These are phyloP conservation scores for Apodemia hepburni DNA, from an alignment of 2,888 invertebrate genomes.

Conservation along the genomic window DNA sequence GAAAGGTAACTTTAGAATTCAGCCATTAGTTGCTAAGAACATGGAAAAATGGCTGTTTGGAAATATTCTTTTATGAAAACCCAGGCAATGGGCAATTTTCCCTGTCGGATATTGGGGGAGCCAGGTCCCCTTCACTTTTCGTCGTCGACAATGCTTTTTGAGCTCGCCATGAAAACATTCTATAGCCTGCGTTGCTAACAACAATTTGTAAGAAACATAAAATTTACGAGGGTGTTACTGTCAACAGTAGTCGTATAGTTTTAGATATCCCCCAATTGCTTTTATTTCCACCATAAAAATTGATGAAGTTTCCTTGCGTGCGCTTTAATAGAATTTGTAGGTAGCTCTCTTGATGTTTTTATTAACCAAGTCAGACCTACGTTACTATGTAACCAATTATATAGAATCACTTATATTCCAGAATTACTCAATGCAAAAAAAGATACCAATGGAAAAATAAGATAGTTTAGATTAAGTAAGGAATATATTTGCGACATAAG, in stretches of 20 bases:
- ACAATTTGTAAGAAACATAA: slow-evolving; percentile 24
- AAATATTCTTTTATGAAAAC: slow-evolving; percentile 29
- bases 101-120: slow-evolving; percentile 50
- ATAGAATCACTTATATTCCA: too few relatives aligned
- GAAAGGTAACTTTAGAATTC: slow-evolving; percentile 21
- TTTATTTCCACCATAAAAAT: slow-evolving; percentile 32
- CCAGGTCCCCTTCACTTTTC: slow-evolving; percentile 53
- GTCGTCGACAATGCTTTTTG: slow-evolving; percentile 19
- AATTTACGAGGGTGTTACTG: slow-evolving; percentile 30
- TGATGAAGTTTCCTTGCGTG: slow-evolving; percentile 27
- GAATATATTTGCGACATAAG: too few relatives aligned
- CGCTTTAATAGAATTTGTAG: neutral
- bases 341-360: too few relatives aligned
- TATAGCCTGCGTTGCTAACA: slow-evolving; percentile 20
- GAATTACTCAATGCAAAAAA: too few relatives aligned
- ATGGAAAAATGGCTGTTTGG: slow-evolving; percentile 22
- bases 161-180: slow-evolving; percentile 18
- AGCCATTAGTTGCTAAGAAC: slow-evolving; percentile 26
- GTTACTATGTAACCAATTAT: too few relatives aligned
- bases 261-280: slow-evolving; percentile 29
- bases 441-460: too few relatives aligned
- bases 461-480: too few relatives aligned
- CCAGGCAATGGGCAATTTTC: slow-evolving; percentile 48
- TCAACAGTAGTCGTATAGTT: slow-evolving; percentile 19
- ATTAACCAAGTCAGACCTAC: too few relatives aligned